Conservation (phyloP, 2,113 vertebrate genomes). For the Hirundichthys speculiger region DNA sequence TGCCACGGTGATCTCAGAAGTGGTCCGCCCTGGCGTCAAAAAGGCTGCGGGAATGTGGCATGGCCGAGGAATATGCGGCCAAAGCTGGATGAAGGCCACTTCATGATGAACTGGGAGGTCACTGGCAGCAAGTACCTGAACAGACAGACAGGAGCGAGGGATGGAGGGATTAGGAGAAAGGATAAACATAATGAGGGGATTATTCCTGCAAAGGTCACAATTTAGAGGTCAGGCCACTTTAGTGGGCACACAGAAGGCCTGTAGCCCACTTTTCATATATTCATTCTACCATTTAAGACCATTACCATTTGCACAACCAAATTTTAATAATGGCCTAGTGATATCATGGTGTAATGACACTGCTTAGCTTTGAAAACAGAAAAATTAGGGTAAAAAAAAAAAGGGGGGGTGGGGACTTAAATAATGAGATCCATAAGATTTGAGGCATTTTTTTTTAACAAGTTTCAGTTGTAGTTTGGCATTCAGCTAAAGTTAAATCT, state of each 20-base stretch:
- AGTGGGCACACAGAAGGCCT: conserved; percentile 50
- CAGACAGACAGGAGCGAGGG: conserved; percentile 69
- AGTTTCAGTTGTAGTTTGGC: no score
- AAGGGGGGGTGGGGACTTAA: conserved; percentile 2
- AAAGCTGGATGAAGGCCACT: conserved; percentile 87
- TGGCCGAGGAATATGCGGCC: conserved; percentile 84
- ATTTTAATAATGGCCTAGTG: conserved; percentile 32
- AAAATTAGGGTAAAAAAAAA: background rate
- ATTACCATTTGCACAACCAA: conserved; percentile 41
- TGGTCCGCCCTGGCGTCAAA: conserved; percentile 89
- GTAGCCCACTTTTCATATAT: conserved; percentile 44
- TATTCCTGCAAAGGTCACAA: conserved; percentile 74
- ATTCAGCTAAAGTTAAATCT: no score
- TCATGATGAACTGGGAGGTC: conserved; percentile 92
- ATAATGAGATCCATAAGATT: conserved; percentile 10
- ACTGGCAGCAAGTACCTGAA: conserved; percentile 95
- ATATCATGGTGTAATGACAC: conserved; percentile 14
- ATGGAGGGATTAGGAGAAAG: conserved; percentile 71
- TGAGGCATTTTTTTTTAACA: background rate
- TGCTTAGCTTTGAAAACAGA: conserved; percentile 4
- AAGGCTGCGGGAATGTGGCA: conserved; percentile 87
- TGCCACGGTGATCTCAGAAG: conserved; percentile 82
- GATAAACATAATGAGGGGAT: conserved; percentile 78
- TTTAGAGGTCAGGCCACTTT: conserved; percentile 72
- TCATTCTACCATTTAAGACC: conserved; percentile 42